A percentile compares a stretch with the other conserved stretches of the same genome.
Evolutionary conservation across 2,797 vertebrate species (phyloP).

Genomic region (Gastrophryne carolinensis): DNA sequence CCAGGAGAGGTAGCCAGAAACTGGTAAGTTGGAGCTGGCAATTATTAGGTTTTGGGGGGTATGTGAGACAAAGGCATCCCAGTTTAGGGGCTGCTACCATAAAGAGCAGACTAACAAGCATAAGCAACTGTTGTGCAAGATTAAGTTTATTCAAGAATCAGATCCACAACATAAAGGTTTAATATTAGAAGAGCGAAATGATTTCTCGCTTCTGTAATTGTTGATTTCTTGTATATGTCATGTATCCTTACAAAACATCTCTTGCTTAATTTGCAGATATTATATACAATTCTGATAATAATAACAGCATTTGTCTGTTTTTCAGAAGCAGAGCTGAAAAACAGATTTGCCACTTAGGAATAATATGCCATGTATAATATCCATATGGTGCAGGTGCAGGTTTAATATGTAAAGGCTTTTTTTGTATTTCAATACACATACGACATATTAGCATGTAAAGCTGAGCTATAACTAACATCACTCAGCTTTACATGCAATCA

Average conservation of each 20-base stretch:
- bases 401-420: conserved; percentile 22
- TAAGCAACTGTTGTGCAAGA: too few relatives aligned
- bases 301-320: background rate
- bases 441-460: background rate
- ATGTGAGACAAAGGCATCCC: too few relatives aligned
- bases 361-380: conserved; percentile 5
- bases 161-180: too few relatives aligned
- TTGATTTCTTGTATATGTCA: background rate
- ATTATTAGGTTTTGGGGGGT: too few relatives aligned
- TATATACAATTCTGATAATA: background rate
- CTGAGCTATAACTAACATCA: background rate
- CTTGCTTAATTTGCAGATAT: background rate
- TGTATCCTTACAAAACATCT: background rate
- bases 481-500: too few relatives aligned
- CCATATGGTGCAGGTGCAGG: background rate
- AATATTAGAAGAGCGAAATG: too few relatives aligned
- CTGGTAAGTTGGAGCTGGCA: too few relatives aligned
- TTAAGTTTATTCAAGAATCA: too few relatives aligned
- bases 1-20: too few relatives aligned
- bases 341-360: conserved; percentile 4
- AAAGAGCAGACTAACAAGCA: too few relatives aligned
- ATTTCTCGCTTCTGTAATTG: too few relatives aligned
- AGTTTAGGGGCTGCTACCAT: too few relatives aligned
- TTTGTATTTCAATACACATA: background rate
- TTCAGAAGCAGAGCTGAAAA: background rate